A percentile compares a stretch with the other conserved stretches of the same genome.
phyloP scores from a whole-genome alignment of 2,113 vertebrate genomes.

The Cichladusa arquata region DNA sequence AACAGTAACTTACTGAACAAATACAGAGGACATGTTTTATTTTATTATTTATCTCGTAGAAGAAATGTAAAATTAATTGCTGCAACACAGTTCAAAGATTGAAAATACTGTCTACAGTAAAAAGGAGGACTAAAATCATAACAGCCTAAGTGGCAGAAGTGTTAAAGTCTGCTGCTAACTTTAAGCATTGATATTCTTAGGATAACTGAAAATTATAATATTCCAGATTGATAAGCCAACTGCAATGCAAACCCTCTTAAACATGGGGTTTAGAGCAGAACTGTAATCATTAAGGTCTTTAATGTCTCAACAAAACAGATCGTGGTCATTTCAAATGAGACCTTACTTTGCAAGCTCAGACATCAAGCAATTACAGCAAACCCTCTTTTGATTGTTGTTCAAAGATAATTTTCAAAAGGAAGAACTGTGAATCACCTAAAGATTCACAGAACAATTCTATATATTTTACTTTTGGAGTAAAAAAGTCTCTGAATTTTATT shows the following conservation, averaged over 20 bases:
- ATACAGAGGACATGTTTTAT: not conserved
- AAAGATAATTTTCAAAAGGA: not conserved
- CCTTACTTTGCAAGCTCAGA: not conserved
- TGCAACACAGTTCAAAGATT: not conserved
- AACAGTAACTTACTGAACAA: not conserved
- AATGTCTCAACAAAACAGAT: not conserved
- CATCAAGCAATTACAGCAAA: not conserved
- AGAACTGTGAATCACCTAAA: not conserved
- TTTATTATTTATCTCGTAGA: not conserved
- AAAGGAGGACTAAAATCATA: not conserved
- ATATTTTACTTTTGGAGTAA: not conserved
- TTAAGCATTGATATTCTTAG: not conserved
- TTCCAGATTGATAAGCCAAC: not conserved
- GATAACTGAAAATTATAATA: not conserved
- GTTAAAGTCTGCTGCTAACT: not conserved
- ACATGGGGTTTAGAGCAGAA: not conserved
- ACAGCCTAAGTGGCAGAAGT: not conserved
- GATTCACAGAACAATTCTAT: not conserved
- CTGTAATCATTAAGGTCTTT: not conserved
- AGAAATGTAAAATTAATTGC: not conserved
- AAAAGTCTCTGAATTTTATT: not conserved
- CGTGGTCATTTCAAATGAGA: not conserved
- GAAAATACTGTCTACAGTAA: not conserved
- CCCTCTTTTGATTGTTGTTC: not conserved
- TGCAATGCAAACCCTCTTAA: not conserved